Percentiles rank a stretch among this genome's conserved stretches.
These are phyloP conservation scores for Amiota communis DNA, from an alignment of 2,888 invertebrate species.

Conservation along the genomic window DNA sequence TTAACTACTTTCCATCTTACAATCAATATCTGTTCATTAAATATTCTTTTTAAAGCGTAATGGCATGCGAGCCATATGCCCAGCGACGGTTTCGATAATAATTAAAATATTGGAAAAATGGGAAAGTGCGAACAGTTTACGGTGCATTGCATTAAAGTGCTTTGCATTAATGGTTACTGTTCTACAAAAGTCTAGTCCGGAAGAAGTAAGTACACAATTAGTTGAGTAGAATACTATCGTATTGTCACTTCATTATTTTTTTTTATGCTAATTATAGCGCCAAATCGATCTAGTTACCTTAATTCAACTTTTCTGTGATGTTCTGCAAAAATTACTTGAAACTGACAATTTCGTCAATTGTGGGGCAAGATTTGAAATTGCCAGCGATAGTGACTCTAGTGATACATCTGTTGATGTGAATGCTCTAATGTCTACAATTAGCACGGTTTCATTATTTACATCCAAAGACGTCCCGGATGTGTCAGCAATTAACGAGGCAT, in stretches of 20 bases:
- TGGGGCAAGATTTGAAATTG: constrained; percentile 65
- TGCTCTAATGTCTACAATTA: constrained; percentile 69
- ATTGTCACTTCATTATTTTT: constrained; percentile 32
- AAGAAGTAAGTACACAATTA: constrained; percentile 72
- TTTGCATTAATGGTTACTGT: constrained; percentile 76
- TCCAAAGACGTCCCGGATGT: constrained; percentile 51
- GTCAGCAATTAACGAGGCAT: constrained; percentile 66
- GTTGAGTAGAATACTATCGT: constrained; percentile 3
- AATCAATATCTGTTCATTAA: not conserved
- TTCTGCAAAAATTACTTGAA: constrained; percentile 68
- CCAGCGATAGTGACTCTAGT: constrained; percentile 59
- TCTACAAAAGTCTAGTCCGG: constrained; percentile 76
- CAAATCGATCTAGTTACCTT: constrained; percentile 76
- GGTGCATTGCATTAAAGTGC: constrained; percentile 75
- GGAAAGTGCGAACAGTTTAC: constrained; percentile 71
- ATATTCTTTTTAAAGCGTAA: constrained; percentile 73
- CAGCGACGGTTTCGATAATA: constrained; percentile 77
- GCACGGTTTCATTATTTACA: constrained; percentile 69
- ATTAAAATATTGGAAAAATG: constrained; percentile 74
- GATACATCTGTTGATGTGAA: constrained; percentile 67
- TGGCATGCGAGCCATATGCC: constrained; percentile 77
- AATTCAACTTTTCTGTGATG: constrained; percentile 73
- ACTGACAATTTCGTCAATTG: constrained; percentile 66
- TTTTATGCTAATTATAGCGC: constrained; percentile 69
- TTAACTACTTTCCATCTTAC: not conserved